These are phyloP conservation scores for Dunckerocampus dactyliophorus DNA, from an alignment of 2,113 vertebrate genomes.

Conservation along the genomic window DNA sequence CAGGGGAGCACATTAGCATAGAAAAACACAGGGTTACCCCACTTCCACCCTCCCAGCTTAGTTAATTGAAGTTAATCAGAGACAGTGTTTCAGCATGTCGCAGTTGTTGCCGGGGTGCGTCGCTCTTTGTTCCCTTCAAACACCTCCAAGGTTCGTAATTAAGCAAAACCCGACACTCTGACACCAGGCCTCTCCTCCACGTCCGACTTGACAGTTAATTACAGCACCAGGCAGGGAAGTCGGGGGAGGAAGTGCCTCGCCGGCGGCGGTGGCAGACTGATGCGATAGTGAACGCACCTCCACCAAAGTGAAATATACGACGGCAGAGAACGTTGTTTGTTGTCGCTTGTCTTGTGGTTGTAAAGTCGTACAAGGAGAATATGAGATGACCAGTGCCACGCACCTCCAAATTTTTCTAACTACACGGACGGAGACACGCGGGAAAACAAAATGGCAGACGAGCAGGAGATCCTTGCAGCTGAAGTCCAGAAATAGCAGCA, in stretches of 20 bases:
- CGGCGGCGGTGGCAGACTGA: conserved; percentile 18
- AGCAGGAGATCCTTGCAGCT: too few species aligned
- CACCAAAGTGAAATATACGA: conserved; percentile 11
- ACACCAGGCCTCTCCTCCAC: conserved; percentile 40
- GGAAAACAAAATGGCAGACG: too few species aligned
- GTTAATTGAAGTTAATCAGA: conserved; percentile 75
- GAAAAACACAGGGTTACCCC: conserved; percentile 48
- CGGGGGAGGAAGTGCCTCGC: conserved; percentile 20
- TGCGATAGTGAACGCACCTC: conserved; percentile 32
- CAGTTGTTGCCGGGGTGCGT: conserved; percentile 43
- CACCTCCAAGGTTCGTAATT: conserved; percentile 69
- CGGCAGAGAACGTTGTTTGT: conserved; percentile 12
- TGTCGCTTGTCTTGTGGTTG: conserved; percentile 15
- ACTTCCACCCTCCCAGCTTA: conserved; percentile 22
- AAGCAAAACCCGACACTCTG: conserved; percentile 51
- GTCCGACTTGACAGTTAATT: conserved; percentile 69
- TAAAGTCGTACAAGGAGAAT: conserved; percentile 19
- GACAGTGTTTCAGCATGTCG: conserved; percentile 44
- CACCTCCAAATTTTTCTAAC: too few species aligned
- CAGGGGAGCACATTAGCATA: conserved; percentile 43
- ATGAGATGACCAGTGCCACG: conserved; percentile 1
- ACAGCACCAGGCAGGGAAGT: conserved; percentile 35
- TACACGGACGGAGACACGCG: too few species aligned
- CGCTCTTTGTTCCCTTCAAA: conserved; percentile 63
- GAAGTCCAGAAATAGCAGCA: too few species aligned